These are phyloP conservation scores for Brachyopa scutellaris DNA, from an alignment of 2,888 invertebrate genomes.

Conservation along the genomic window DNA sequence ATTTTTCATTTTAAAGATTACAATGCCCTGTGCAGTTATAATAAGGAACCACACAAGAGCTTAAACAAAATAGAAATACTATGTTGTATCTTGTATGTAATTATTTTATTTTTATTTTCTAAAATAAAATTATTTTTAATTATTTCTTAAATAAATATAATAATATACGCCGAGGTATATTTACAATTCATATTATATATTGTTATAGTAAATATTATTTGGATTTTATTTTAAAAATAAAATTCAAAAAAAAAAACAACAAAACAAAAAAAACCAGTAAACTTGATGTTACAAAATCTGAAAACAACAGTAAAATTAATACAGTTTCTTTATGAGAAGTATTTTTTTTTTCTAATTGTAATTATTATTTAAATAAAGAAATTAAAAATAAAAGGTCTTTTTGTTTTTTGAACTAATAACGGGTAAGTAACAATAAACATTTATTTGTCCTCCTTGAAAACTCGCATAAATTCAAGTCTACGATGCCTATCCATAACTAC, in stretches of 20 bases:
- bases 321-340: neutral
- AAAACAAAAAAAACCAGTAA: neutral
- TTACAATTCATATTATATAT: conserved; percentile 12
- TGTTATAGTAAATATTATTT: conserved; percentile 17
- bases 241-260: conserved; percentile 8
- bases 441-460: too few species aligned
- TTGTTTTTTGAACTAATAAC: too few species aligned
- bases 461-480: too few species aligned
- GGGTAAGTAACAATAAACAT: too few species aligned
- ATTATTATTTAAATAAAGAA: conserved; percentile 28
- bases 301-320: too few species aligned
- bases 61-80: conserved; percentile 1
- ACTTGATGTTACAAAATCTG: neutral
- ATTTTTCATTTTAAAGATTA: conserved; percentile 54
- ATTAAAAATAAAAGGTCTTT: conserved; percentile 15
- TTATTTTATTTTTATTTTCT: conserved; percentile 21
- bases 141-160: conserved; percentile 31
- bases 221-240: conserved; percentile 56
- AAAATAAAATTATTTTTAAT: conserved; percentile 44
- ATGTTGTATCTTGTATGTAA: conserved; percentile 11
- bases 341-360: neutral
- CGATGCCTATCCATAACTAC: too few species aligned
- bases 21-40: conserved; percentile 8
- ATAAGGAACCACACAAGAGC: conserved; percentile 19
- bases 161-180: conserved; percentile 10